Percentiles rank a stretch among this genome's conserved stretches.
These are phyloP conservation scores for Dynastes grantii DNA, from an alignment of 2,888 invertebrate species.

Conservation along the genomic window DNA sequence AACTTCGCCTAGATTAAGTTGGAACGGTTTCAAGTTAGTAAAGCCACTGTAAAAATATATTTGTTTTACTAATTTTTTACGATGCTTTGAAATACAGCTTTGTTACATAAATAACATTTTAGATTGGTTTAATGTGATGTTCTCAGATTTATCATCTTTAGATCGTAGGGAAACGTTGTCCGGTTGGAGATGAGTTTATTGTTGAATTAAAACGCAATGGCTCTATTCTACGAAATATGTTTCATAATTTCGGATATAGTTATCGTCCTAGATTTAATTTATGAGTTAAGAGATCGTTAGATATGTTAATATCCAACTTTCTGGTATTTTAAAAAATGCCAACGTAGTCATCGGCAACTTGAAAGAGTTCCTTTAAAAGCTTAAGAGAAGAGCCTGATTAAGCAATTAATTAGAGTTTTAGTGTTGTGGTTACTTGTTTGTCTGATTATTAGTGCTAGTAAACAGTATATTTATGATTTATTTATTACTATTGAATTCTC, in stretches of 20 bases:
- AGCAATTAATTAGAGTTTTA: too few relatives aligned
- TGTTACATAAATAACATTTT: slow-evolving; percentile 45
- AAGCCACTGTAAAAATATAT: slow-evolving; percentile 43
- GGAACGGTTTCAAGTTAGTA: slow-evolving; percentile 44
- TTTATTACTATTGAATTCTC: too few relatives aligned
- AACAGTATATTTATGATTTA: too few relatives aligned
- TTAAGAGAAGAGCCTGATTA: too few relatives aligned
- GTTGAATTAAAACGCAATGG: slow-evolving; percentile 12
- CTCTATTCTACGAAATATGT: slow-evolving; percentile 20
- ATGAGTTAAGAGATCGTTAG: background rate
- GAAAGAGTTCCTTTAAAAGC: too few relatives aligned
- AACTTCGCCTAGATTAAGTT: slow-evolving; percentile 35
- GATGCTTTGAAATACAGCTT: slow-evolving; percentile 41
- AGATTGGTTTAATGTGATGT: slow-evolving; percentile 37
- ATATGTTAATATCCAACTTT: background rate
- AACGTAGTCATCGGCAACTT: background rate
- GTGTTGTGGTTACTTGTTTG: too few relatives aligned
- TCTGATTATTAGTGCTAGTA: too few relatives aligned
- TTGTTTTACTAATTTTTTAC: slow-evolving; percentile 48
- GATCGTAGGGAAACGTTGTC: background rate
- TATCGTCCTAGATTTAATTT: slow-evolving; percentile 11
- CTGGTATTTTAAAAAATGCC: background rate
- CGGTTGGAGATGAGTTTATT: slow-evolving; percentile 16
- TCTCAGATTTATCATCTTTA: slow-evolving; percentile 29
- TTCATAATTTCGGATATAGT: background rate